phyloP scores from a whole-genome alignment of 2,888 invertebrate species.

The Platerodrilus igneus region DNA sequence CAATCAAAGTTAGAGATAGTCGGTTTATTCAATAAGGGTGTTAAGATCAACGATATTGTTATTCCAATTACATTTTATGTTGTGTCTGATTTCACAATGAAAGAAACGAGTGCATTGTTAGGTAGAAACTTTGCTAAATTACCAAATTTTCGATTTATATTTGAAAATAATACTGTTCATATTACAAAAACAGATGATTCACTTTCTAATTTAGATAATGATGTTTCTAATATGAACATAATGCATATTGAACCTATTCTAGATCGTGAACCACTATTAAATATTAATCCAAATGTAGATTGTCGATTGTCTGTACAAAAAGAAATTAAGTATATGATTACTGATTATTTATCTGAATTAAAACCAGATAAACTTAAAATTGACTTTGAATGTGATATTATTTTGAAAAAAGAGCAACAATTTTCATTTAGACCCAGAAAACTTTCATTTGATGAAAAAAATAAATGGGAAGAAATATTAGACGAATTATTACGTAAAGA shows the following conservation, averaged over 20 bases:
- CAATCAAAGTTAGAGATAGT: no score
- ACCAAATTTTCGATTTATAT: not conserved
- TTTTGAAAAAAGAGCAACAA: no score
- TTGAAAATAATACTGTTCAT: no score
- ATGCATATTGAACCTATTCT: no score
- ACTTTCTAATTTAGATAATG: no score
- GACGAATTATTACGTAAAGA: no score
- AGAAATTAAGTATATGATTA: not conserved
- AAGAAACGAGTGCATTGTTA: not conserved
- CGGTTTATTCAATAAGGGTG: no score
- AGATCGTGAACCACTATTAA: not conserved
- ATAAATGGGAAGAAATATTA: no score
- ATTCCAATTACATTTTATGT: not conserved
- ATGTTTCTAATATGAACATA: no score
- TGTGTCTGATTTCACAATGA: not conserved
- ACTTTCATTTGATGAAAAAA: not conserved
- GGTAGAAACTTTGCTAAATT: not conserved
- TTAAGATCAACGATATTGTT: no score
- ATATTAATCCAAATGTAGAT: not conserved
- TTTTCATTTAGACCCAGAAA: no score
- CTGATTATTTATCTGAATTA: not conserved
- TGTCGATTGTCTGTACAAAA: not conserved
- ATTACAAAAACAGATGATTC: no score
- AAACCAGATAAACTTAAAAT: slow-evolving; percentile 1
- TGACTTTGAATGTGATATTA: not conserved